A percentile compares a stretch with the other conserved stretches of the same genome.
These are phyloP conservation scores for Sminthurides aquaticus DNA, from an alignment of 2,888 invertebrate species.

Conservation along the genomic window DNA sequence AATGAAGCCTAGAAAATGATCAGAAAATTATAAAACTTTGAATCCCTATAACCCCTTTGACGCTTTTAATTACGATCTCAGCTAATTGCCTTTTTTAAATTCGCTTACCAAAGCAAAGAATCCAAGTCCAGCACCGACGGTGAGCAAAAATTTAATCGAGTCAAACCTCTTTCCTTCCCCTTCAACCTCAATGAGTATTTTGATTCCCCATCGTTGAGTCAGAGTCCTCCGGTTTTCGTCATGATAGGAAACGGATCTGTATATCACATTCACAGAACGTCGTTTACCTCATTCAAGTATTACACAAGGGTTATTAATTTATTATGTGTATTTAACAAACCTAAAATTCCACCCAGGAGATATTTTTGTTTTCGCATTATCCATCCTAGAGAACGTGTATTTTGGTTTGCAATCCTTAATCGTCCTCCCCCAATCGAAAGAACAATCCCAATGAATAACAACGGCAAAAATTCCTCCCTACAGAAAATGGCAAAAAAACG, in stretches of 20 bases:
- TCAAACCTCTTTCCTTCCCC: constrained; percentile 48
- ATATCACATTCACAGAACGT: not conserved
- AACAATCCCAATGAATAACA: constrained; percentile 49
- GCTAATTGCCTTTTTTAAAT: not conserved
- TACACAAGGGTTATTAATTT: no score
- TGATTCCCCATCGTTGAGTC: constrained; percentile 49
- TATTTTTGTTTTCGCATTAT: constrained; percentile 47
- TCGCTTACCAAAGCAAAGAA: constrained; percentile 48
- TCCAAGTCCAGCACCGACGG: constrained; percentile 51
- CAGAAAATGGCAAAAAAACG: not conserved
- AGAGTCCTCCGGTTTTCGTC: constrained; percentile 47
- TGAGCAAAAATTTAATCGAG: constrained; percentile 49
- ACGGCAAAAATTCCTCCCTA: constrained; percentile 50
- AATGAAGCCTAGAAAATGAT: constrained; percentile 47
- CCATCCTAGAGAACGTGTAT: constrained; percentile 49
- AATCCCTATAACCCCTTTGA: not conserved
- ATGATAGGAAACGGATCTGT: constrained; percentile 47
- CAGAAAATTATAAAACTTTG: not conserved
- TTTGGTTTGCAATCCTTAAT: constrained; percentile 48
- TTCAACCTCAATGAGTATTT: constrained; percentile 49
- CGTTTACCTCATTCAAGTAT: no score
- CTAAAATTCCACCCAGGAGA: constrained; percentile 46
- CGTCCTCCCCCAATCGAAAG: constrained; percentile 47
- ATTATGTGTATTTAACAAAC: not conserved
- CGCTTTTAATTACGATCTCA: no score